These are phyloP conservation scores for Misgurnus mizolepis DNA, from an alignment of 2,113 vertebrate genomes.

Conservation along the genomic window DNA sequence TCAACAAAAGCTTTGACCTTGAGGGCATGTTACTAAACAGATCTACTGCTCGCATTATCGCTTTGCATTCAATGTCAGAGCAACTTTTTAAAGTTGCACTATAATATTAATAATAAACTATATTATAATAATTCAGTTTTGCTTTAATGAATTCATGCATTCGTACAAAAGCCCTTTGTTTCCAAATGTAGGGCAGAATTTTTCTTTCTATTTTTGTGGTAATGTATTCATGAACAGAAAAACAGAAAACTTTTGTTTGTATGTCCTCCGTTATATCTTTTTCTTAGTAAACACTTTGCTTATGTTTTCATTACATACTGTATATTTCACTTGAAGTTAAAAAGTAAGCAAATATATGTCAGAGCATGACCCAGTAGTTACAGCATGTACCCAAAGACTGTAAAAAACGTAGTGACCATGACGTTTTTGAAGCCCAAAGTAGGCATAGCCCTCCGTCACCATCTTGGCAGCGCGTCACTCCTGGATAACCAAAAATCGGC, in stretches of 20 bases:
- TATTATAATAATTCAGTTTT: background rate
- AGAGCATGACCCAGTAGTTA: no score
- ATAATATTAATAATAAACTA: background rate
- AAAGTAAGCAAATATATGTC: background rate
- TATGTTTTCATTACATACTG: no score
- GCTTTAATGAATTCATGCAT: slow-evolving; percentile 27
- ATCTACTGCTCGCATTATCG: background rate
- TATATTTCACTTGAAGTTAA: no score
- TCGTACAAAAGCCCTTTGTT: slow-evolving; percentile 20
- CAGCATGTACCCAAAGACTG: no score
- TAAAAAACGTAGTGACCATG: no score
- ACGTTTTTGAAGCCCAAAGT: no score
- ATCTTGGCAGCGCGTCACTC: no score
- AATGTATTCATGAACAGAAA: slow-evolving; percentile 18
- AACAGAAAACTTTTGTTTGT: background rate
- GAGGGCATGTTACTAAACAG: background rate
- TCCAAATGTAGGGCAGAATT: slow-evolving; percentile 25
- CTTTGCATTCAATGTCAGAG: background rate
- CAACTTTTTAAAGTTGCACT: background rate
- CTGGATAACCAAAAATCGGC: no score
- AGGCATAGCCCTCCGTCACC: no score
- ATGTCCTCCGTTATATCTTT: background rate
- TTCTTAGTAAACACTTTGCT: background rate
- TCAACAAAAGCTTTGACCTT: slow-evolving; percentile 38
- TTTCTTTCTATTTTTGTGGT: slow-evolving; percentile 14